A percentile compares a stretch with the other conserved stretches of the same genome.
These are phyloP conservation scores for Phania funesta DNA, from an alignment of 2,888 invertebrate genomes.

Conservation along the genomic window DNA sequence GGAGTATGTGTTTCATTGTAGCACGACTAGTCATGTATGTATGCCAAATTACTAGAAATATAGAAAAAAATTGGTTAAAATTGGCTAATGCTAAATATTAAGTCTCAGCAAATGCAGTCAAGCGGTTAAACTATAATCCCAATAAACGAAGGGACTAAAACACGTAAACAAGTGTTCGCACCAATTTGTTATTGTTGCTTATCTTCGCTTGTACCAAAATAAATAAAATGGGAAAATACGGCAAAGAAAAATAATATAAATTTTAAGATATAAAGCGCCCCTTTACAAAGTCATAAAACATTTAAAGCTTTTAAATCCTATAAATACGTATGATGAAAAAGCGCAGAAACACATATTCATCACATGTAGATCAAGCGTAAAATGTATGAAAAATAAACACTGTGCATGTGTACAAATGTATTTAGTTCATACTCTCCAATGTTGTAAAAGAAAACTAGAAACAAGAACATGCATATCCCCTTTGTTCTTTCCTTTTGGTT, in stretches of 20 bases:
- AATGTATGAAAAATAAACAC: neutral
- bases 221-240: neutral
- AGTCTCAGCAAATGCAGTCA: conserved; percentile 21
- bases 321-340: conserved; percentile 1
- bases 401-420: neutral
- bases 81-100: neutral
- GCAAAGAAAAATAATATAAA: neutral
- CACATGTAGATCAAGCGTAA: neutral
- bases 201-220: neutral
- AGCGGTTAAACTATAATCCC: conserved; percentile 42
- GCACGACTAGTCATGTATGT: neutral
- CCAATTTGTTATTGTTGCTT: conserved; percentile 27
- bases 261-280: neutral
- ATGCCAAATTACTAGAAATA: no score
- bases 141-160: conserved; percentile 45
- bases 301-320: conserved; percentile 46
- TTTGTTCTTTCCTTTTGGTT: neutral
- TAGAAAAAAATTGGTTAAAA: neutral
- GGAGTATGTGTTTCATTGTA: neutral
- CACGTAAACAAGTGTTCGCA: conserved; percentile 16
- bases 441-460: neutral
- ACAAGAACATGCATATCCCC: neutral
- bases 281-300: conserved; percentile 49
- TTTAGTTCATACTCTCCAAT: neutral
- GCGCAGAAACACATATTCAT: neutral